Evolutionary conservation across 1,140 invertebrate species (phyloP).

Genomic region (Pachyrhynchus sulphureomaculatus): DNA sequence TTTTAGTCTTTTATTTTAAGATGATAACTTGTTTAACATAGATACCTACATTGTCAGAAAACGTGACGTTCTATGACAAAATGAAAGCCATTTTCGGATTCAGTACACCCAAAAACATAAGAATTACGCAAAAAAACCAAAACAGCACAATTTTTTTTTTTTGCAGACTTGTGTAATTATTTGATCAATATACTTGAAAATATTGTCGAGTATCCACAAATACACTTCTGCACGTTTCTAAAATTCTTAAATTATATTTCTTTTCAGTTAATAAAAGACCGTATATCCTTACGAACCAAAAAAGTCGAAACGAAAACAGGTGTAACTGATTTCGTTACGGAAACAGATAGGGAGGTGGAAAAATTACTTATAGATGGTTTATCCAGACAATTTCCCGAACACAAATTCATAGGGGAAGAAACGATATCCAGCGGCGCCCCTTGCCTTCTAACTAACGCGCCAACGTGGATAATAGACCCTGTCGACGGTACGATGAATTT

Average conservation of each 20-base stretch:
- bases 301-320: constrained; percentile 76
- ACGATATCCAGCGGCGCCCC: constrained; percentile 69
- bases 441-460: constrained; percentile 78
- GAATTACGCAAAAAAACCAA: too few relatives aligned
- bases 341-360: constrained; percentile 93
- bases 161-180: too few relatives aligned
- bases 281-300: constrained; percentile 68
- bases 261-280: constrained; percentile 70
- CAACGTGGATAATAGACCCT: constrained; percentile 99
- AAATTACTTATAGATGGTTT: constrained; percentile 80
- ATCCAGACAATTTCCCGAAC: constrained; percentile 75
- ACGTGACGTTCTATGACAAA: too few relatives aligned
- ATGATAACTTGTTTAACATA: too few relatives aligned
- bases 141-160: too few relatives aligned
- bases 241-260: neutral
- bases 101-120: too few relatives aligned
- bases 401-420: constrained; percentile 98
- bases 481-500: constrained; percentile 93
- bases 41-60: too few relatives aligned
- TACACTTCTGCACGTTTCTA: neutral
- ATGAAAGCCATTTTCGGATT: too few relatives aligned
- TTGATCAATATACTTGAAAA: too few relatives aligned
- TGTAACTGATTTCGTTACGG: constrained; percentile 93
- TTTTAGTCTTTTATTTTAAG: too few relatives aligned
- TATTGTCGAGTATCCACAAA: neutral